Evolutionary conservation across 1,140 invertebrate species (phyloP), one percentile per base, ranked within the genome.

Genomic region (Sitobion miscanthi): DNA sequence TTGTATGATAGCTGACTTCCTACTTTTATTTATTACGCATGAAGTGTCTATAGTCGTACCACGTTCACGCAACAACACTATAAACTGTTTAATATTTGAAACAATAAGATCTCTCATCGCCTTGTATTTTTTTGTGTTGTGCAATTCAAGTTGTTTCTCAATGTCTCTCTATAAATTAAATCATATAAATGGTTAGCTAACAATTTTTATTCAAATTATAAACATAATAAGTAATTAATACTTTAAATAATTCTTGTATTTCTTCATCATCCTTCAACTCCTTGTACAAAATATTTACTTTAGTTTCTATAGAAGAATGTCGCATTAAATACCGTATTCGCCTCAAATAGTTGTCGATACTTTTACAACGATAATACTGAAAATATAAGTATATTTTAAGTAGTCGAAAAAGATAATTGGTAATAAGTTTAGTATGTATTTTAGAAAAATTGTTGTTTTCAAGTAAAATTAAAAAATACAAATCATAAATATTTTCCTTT

Each of bases 331-430:
- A 85, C 21, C 91, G 49, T 62, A 93, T 54, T 20, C 91, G 30
- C 54, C 91, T 52, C 20, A 93, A 85, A 25, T 93, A 93, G 20
- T 93, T 93, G 38, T 93, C 91, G 20, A 93, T 45, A 45, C 91
- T 93, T 86, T 93, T 93, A 38, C 20, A 42, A 57, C 91, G 91
- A 57, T 93, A 93, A n/a, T 42, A 93, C 91, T 93, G n/a, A 54
- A 86, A 42, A 93, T 3, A 20, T 4, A 38, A 90, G 6, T 17
- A 35, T 30, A 17, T 30, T 42, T 90, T 25, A 62, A 42, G 62
- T 11, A 54, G n/a, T 52, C 23, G 21, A 38, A 87, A 49, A 87
- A 35, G n/a, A 20, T 77, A 77, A 77, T 77, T 14, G 14, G 30
- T 69, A 11, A n/a, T 69, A 69, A 69, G 11, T 14, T 77, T n/a